Evolutionary conservation across 2,797 vertebrate species (phyloP).

Genomic region (Tokudaia tokunoshimensis): DNA sequence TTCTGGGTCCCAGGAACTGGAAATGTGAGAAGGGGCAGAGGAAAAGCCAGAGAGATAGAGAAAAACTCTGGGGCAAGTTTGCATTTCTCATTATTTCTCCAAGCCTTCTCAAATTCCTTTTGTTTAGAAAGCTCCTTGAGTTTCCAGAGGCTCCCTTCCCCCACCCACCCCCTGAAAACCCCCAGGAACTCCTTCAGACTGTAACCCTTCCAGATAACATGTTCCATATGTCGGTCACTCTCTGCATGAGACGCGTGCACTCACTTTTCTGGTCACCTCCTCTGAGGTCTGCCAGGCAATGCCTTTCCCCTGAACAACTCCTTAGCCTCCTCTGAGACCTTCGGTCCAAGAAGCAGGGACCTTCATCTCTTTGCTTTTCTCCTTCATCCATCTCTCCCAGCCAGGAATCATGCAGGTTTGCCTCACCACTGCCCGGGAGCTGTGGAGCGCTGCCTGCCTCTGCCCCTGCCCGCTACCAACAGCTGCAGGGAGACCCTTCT

Average conservation of each 20-base stretch:
- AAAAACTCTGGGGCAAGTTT: slow-evolving; percentile 81
- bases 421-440: background rate
- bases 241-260: slow-evolving; percentile 67
- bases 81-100: slow-evolving; percentile 83
- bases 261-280: slow-evolving; percentile 75
- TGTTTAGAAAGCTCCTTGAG: slow-evolving; percentile 82
- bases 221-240: slow-evolving; percentile 87
- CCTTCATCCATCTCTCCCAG: slow-evolving; percentile 30
- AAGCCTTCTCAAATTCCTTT: slow-evolving; percentile 84
- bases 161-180: slow-evolving; percentile 64
- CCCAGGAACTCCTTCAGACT: slow-evolving; percentile 73
- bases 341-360: slow-evolving; percentile 72
- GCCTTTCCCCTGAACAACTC: background rate
- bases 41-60: slow-evolving; percentile 58
- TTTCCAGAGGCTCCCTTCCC: slow-evolving; percentile 74
- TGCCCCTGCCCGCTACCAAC: slow-evolving; percentile 10
- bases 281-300: background rate
- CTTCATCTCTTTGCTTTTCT: background rate
- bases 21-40: slow-evolving; percentile 61
- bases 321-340: background rate
- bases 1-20: background rate
- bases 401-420: slow-evolving; percentile 59
- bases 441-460: background rate
- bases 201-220: slow-evolving; percentile 84
- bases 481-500: slow-evolving; percentile 78